Evolutionary conservation across 2,797 vertebrate genomes (phyloP).

Genomic region (Chromis chromis): DNA sequence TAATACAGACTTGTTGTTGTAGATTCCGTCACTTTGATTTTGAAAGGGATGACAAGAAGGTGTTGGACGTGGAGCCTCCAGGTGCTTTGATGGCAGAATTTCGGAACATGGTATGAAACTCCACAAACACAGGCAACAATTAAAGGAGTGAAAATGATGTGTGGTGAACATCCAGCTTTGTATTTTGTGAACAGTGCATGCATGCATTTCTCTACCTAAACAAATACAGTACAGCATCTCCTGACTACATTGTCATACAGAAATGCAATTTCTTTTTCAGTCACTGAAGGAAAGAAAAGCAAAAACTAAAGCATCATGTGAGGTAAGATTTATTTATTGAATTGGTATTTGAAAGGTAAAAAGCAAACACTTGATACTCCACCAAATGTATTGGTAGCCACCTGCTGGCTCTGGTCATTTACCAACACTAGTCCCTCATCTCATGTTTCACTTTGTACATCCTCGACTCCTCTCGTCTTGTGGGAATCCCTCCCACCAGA

Average conservation of each 20-base stretch:
- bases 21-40: slow-evolving; percentile 93
- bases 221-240: neutral
- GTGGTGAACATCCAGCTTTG: neutral
- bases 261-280: slow-evolving; percentile 68
- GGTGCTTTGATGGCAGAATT: slow-evolving; percentile 91
- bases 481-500: too few relatives aligned
- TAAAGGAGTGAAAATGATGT: neutral
- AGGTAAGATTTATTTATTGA: slow-evolving; percentile 82
- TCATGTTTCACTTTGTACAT: too few relatives aligned
- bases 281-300: slow-evolving; percentile 89
- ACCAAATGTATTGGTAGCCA: too few relatives aligned
- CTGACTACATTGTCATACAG: neutral
- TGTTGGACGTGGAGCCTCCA: slow-evolving; percentile 90
- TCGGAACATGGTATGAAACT: slow-evolving; percentile 80
- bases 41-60: slow-evolving; percentile 85
- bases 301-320: slow-evolving; percentile 82
- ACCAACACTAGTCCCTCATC: too few relatives aligned
- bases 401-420: too few relatives aligned
- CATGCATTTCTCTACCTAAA: neutral
- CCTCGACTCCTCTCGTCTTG: too few relatives aligned
- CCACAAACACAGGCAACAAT: neutral
- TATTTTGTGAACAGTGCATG: neutral
- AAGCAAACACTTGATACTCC: too few relatives aligned
- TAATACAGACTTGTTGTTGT: neutral
- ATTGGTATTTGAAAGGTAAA: too few relatives aligned